phyloP scores from a whole-genome alignment of 1,140 invertebrate species.

The Dermatophagoides farinae region DNA sequence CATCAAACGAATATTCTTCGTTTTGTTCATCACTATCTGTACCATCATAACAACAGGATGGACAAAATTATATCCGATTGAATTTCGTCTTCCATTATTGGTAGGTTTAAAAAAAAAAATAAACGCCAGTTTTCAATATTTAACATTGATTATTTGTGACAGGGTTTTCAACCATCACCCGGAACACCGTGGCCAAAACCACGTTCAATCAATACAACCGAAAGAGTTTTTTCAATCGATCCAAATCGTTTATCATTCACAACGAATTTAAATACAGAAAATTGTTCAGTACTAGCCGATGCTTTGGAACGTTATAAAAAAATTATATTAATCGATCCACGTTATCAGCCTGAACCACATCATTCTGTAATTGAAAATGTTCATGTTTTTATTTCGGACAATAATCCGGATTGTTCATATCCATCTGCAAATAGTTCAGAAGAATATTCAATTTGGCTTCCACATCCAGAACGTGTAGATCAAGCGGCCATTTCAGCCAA shows the following conservation, averaged over 20 bases:
- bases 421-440: constrained; percentile 13
- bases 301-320: constrained; percentile 13
- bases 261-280: constrained; percentile 1
- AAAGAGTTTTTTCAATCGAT: not conserved
- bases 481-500: not conserved
- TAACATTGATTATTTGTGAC: not conserved
- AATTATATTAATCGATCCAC: constrained; percentile 10
- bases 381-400: not conserved
- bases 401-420: constrained; percentile 12
- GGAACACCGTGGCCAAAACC: not conserved
- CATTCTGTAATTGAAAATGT: not conserved
- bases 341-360: not conserved
- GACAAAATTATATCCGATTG: constrained; percentile 7
- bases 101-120: not conserved
- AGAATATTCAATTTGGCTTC: not conserved
- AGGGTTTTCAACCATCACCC: not conserved
- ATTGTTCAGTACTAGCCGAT: constrained; percentile 2
- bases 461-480: not conserved
- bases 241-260: not conserved
- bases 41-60: too few species aligned
- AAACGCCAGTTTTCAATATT: not conserved
- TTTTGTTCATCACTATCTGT: too few species aligned
- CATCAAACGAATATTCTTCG: too few species aligned
- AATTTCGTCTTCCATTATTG: not conserved
- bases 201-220: not conserved